A percentile compares a stretch with the other conserved stretches of the same genome.
Evolutionary conservation across 2,888 invertebrate species (phyloP).

Genomic region (Brenthis hecate): DNA sequence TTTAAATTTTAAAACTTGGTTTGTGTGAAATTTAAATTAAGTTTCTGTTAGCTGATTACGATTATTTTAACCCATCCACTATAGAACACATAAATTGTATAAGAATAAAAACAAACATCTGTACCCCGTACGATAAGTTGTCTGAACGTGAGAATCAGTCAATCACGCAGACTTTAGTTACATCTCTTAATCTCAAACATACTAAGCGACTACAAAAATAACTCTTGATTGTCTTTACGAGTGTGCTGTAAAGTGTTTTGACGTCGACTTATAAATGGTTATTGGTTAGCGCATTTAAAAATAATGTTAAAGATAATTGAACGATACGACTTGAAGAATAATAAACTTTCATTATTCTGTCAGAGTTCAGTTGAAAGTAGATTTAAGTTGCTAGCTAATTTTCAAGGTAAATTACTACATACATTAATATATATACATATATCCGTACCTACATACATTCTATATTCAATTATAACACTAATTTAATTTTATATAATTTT

Average conservation of each 20-base stretch:
- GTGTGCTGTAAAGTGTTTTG: slow-evolving; percentile 68
- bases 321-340: background rate
- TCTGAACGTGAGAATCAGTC: slow-evolving; percentile 55
- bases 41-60: background rate
- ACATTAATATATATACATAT: background rate
- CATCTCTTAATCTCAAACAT: slow-evolving; percentile 65
- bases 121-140: slow-evolving; percentile 36
- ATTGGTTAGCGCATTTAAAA: slow-evolving; percentile 36
- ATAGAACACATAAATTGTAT: slow-evolving; percentile 2
- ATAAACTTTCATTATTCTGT: background rate
- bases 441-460: too few relatives aligned
- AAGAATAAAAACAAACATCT: slow-evolving; percentile 40
- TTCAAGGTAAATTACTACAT: too few relatives aligned
- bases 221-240: slow-evolving; percentile 64
- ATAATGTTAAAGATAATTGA: slow-evolving; percentile 19
- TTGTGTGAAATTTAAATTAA: too few relatives aligned
- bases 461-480: too few relatives aligned
- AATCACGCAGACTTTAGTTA: slow-evolving; percentile 72
- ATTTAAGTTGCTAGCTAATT: background rate
- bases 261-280: slow-evolving; percentile 68
- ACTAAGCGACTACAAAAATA: slow-evolving; percentile 64
- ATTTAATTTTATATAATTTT: too few relatives aligned
- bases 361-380: background rate
- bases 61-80: background rate
- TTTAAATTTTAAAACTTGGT: too few relatives aligned